Evolutionary conservation across 2,888 invertebrate genomes (phyloP), one percentile per base, ranked within the genome.

Genomic region (Brachyopa scutellaris): DNA sequence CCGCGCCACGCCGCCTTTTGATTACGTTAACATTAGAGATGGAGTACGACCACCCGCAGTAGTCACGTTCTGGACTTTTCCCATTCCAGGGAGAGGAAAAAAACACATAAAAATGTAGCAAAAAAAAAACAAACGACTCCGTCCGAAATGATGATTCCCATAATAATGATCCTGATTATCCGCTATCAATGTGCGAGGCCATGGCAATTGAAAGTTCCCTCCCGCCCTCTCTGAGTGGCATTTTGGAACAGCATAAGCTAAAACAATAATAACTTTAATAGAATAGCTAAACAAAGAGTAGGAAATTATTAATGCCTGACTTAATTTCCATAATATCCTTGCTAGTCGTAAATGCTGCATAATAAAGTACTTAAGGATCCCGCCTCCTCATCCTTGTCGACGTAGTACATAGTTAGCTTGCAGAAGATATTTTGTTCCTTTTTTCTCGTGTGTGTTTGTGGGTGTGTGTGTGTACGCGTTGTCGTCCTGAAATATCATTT

Each of bases 291-390:
- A 78, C 83, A 83, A 78, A 83, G 83, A 83, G 78, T 62, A 83
- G 77, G 76, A 83, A 83, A 83, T 83, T 83, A 83, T 83, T 83
- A 83, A 83, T 83, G 83, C 67, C 83, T 83, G 83, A 83, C 77
- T 83, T 83, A 83, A 83, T 83, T 83, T 83, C 83, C 83, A 83
- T 83, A 83, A 83, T 83, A 83, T 83, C 83, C 77, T 83, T 83
- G 82, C 77, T 72, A 72, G 77, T 82, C 82, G 82, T 82, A 82
- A 82, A 82, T 82, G 77, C 70, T 82, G 82, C 82, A 82, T 82
- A 82, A 82, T 82, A 82, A 82, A 82, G 82, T 82, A 70, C 82
- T 82, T 82, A 77, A 77, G 82, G 70, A 51, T 66, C 66, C 61
- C 29, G 55, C 38, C 26, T 42, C 26, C 61, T 59, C 64, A 42